phyloP scores from a whole-genome alignment of 1,140 invertebrate genomes.

The Leucophenga varia region DNA sequence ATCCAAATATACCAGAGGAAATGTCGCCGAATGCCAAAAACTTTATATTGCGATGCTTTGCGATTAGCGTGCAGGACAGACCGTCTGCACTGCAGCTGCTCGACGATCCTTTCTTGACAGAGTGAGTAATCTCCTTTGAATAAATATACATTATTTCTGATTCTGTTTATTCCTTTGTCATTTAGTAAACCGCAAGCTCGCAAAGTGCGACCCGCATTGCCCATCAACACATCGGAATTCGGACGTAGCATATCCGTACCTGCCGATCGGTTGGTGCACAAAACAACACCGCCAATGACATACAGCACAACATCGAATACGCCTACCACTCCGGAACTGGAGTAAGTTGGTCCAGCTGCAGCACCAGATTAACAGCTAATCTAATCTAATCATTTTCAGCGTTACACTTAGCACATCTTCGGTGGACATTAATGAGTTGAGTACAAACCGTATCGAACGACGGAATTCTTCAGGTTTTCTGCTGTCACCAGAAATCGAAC shows the following conservation, averaged over 20 bases:
- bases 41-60: conserved; percentile 93
- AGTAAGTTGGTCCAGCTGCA: too few species aligned
- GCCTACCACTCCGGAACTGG: conserved; percentile 65
- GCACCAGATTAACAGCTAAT: too few species aligned
- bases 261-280: conserved; percentile 64
- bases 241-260: conserved; percentile 84
- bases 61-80: conserved; percentile 83
- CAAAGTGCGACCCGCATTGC: conserved; percentile 59
- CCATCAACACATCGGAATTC: conserved; percentile 69
- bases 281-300: conserved; percentile 32
- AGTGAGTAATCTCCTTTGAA: conserved; percentile 66
- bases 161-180: conserved; percentile 1
- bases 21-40: conserved; percentile 83
- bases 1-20: conserved; percentile 93
- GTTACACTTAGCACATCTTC: conserved; percentile 63
- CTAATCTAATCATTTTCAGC: conserved; percentile 28
- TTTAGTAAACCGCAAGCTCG: conserved; percentile 45
- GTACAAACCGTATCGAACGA: conserved; percentile 61
- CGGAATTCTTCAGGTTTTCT: conserved; percentile 77
- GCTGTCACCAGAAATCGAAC: conserved; percentile 72
- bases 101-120: conserved; percentile 86
- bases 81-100: conserved; percentile 84
- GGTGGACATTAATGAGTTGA: conserved; percentile 68
- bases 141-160: not conserved
- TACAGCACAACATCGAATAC: conserved; percentile 57